A percentile compares a stretch with the other conserved stretches of the same genome.
phyloP scores from a whole-genome alignment of 2,113 vertebrate genomes.

The Nettapus auritus region DNA sequence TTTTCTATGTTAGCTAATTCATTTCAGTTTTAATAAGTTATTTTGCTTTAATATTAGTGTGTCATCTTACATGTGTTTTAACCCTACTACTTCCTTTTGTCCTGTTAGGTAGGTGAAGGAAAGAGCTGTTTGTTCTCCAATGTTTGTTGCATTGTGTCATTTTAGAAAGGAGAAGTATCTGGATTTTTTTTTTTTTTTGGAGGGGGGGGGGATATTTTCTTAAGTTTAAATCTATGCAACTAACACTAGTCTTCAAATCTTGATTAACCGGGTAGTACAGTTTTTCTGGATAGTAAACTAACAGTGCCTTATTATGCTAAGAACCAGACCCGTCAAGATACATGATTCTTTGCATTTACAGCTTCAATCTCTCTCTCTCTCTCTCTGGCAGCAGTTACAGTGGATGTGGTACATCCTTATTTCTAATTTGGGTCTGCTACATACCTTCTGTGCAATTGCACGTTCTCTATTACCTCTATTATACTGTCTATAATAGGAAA shows the following conservation, averaged over 20 bases:
- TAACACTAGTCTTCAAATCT: not conserved
- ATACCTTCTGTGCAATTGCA: not conserved
- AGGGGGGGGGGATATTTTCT: not conserved
- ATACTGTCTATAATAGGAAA: not conserved
- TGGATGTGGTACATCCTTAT: not conserved
- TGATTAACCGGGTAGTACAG: too few relatives aligned
- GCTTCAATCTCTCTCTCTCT: not conserved
- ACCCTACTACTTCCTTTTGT: not conserved
- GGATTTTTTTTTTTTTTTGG: not conserved
- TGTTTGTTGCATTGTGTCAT: not conserved
- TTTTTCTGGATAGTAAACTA: not conserved
- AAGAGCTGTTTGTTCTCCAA: not conserved
- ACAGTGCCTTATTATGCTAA: not conserved
- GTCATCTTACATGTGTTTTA: not conserved
- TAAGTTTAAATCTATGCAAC: not conserved
- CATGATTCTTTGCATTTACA: not conserved
- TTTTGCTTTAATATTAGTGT: not conserved
- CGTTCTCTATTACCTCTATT: not conserved
- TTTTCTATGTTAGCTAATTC: not conserved
- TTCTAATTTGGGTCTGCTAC: not conserved
- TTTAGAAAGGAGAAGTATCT: not conserved
- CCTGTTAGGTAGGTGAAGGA: not conserved
- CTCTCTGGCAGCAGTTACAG: not conserved
- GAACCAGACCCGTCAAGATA: not conserved
- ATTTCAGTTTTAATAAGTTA: not conserved